Percentiles rank a stretch among this genome's conserved stretches.
These are phyloP conservation scores for Drosophila pseudotakahashii DNA, from an alignment of 2,888 invertebrate species.

Conservation along the genomic window DNA sequence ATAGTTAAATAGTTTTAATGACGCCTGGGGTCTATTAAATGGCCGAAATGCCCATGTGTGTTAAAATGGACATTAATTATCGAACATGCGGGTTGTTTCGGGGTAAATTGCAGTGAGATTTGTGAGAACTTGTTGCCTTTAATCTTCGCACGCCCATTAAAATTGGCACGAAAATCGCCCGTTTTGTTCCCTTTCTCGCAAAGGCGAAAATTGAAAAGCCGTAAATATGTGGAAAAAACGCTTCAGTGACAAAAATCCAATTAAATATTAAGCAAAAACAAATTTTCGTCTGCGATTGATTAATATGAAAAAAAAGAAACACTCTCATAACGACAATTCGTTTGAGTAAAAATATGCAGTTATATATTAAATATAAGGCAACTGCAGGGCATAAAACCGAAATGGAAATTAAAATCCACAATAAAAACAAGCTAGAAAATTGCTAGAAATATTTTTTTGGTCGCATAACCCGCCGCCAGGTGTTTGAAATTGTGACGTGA, in stretches of 20 bases:
- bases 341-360: neutral
- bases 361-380: conserved; percentile 23
- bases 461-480: conserved; percentile 60
- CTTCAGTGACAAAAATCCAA: conserved; percentile 57
- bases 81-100: neutral
- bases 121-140: conserved; percentile 46
- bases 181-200: neutral
- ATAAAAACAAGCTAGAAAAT: conserved; percentile 10
- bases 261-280: conserved; percentile 27
- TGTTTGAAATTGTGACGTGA: conserved; percentile 67
- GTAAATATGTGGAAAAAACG: conserved; percentile 15
- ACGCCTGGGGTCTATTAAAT: conserved; percentile 29
- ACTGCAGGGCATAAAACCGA: conserved; percentile 16
- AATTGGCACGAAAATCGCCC: conserved; percentile 20
- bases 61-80: conserved; percentile 47
- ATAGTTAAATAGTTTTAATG: conserved; percentile 48
- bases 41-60: conserved; percentile 38
- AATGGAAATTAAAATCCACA: neutral
- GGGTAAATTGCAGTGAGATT: conserved; percentile 10
- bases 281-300: conserved; percentile 2
- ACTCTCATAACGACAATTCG: neutral
- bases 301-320: neutral
- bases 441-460: conserved; percentile 30
- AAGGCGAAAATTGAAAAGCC: neutral
- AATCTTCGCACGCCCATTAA: conserved; percentile 46